Percentiles rank a stretch among this genome's conserved stretches.
These are phyloP conservation scores for Lepidurus couesii DNA, from an alignment of 1,140 invertebrate species.

Conservation along the genomic window DNA sequence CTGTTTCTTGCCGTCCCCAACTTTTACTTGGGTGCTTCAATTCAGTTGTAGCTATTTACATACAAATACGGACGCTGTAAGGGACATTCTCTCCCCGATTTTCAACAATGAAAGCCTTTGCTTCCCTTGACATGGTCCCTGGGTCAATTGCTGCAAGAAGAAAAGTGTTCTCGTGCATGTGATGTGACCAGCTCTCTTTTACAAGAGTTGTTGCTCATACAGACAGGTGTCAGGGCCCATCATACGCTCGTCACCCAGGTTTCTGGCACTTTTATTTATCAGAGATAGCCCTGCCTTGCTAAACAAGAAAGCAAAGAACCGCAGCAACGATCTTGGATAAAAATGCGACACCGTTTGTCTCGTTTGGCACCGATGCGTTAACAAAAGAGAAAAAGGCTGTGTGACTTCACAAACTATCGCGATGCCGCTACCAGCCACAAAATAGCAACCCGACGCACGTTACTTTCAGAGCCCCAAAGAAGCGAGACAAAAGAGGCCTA, in stretches of 20 bases:
- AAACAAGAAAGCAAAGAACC: background rate
- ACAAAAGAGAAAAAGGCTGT: background rate
- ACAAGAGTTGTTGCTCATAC: background rate
- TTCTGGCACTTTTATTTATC: background rate
- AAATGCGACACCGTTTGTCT: background rate
- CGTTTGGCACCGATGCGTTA: conserved; percentile 4
- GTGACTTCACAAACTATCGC: too few species aligned
- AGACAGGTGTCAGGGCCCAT: conserved; percentile 2
- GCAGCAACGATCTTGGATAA: background rate
- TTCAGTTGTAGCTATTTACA: too few species aligned
- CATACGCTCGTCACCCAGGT: conserved; percentile 1
- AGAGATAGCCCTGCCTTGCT: background rate
- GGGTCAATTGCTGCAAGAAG: background rate
- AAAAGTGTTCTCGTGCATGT: background rate
- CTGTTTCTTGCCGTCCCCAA: too few species aligned
- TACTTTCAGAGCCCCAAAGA: background rate
- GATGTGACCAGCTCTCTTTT: background rate
- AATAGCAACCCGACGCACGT: background rate
- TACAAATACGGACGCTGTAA: too few species aligned
- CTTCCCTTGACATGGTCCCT: too few species aligned
- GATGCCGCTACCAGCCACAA: background rate
- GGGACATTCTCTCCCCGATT: too few species aligned
- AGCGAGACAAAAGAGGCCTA: background rate
- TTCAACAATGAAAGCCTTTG: too few species aligned
- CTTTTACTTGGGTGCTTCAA: too few species aligned